Evolutionary conservation across 2,888 invertebrate genomes (phyloP).

Genomic region (Yponomeuta plumbellus): DNA sequence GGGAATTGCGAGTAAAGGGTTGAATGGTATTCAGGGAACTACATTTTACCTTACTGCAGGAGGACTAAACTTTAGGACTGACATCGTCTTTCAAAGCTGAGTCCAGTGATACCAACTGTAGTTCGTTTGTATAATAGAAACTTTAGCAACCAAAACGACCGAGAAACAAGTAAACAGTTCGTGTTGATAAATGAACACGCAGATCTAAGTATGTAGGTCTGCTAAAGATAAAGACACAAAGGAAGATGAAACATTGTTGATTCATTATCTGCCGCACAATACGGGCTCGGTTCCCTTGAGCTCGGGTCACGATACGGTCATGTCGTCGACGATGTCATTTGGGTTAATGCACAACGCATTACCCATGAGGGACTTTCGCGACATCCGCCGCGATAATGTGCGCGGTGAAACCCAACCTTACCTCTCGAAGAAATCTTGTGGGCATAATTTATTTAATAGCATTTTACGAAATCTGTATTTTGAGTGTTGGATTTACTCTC

Average conservation of each 20-base stretch:
- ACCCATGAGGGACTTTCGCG: constrained; percentile 17
- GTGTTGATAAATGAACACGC: neutral
- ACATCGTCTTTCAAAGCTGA: no score
- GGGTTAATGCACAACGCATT: constrained; percentile 19
- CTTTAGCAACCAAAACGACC: neutral
- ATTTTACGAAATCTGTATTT: neutral
- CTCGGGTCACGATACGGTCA: neutral
- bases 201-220: neutral
- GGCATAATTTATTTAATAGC: neutral
- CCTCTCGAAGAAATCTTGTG: neutral
- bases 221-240: neutral
- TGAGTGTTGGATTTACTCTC: constrained; percentile 44
- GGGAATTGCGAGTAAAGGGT: constrained; percentile 35
- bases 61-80: neutral
- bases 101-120: no score
- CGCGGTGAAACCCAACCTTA: neutral
- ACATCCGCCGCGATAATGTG: constrained; percentile 16
- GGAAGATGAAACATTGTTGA: neutral
- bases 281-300: neutral
- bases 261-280: neutral
- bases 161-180: neutral
- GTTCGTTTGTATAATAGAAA: neutral
- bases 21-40: constrained; percentile 17
- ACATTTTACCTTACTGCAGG: constrained; percentile 25
- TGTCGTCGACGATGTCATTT: constrained; percentile 13